Evolutionary conservation across 30 jellyfish, hydroid and myxozoan species (phyloP), one percentile per base, ranked within the genome.

Genomic region (Turritopsis dohrnii): DNA sequence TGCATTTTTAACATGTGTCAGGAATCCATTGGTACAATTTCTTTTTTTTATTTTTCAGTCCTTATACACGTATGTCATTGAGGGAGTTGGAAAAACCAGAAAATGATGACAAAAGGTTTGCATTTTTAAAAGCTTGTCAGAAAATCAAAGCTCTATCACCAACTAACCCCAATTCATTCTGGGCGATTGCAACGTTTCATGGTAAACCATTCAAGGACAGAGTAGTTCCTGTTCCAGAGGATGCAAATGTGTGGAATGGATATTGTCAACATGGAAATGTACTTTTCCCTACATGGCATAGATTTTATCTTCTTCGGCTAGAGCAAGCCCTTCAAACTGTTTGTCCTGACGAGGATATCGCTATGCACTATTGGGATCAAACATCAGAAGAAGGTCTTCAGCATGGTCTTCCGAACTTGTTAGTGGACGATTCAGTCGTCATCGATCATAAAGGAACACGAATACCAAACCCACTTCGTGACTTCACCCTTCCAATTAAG

Each of bases 251-350:
- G 18, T 83, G 90, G 90, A 76, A 76, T 83, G 90, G 90, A 0
- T 83, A 8, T 22, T 83, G 90, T 65, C 90, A 83, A 65, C 90
- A 83, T 54, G 83, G 29, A 21, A 72, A 83, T 29, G 90, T 83
- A 4, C 79, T 83, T 17, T 83, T 83, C 25, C 90, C 79, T 26
- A 17, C 79, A 21, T 83, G 90, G 86, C 90, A 83, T 71, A 85
- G 90, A 52, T 72, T 41, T 66, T 83, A 83, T 26, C 18, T 27
- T 18, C 84, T 65, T 25, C 69, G 84, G 52, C 83, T 82, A 18
- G 88, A 82, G 29, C 84, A 82, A 65, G 88, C 88, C 8, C 52
- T 82, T 65, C 71, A 31, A 29, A 82, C 88, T 0, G 88, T 82
- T 20, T 82, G 72, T 28, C 87, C 87, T 29, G n/a, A n/a, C n/a